Evolutionary conservation across 1,140 invertebrate genomes (phyloP).

Genomic region (Oreohelix idahoensis): DNA sequence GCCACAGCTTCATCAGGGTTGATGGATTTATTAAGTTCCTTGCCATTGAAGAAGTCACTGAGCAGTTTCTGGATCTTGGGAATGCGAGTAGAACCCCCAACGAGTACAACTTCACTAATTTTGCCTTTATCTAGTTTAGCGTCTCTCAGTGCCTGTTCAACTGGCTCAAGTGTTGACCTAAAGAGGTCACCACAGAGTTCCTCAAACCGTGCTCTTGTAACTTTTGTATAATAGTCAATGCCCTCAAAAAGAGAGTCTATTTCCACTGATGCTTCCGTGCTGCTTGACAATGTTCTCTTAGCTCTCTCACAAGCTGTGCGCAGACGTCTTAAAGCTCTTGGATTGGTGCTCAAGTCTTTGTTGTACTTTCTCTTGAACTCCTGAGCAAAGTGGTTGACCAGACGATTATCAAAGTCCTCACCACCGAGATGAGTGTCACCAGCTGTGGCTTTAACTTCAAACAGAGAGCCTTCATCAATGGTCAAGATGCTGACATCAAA

Average conservation of each 20-base stretch:
- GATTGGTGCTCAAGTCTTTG: constrained; percentile 92
- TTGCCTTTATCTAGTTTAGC: constrained; percentile 94
- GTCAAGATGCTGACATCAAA: constrained; percentile 64
- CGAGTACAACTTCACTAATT: constrained; percentile 96
- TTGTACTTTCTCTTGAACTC: constrained; percentile 98
- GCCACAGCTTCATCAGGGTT: too few relatives aligned
- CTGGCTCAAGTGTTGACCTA: constrained; percentile 90
- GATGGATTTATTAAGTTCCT: too few relatives aligned
- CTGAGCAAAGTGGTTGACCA: constrained; percentile 93
- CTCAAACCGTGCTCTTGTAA: constrained; percentile 85
- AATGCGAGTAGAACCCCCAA: constrained; percentile 77
- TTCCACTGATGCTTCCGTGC: constrained; percentile 84
- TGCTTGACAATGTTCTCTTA: constrained; percentile 94
- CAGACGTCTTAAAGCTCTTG: constrained; percentile 90
- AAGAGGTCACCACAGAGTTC: constrained; percentile 90
- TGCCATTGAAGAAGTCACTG: constrained; percentile 93
- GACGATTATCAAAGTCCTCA: constrained; percentile 74
- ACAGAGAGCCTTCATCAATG: constrained; percentile 78
- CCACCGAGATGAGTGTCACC: constrained; percentile 63
- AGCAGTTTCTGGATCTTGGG: constrained; percentile 96
- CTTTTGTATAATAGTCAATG: constrained; percentile 95
- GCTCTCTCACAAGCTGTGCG: constrained; percentile 95
- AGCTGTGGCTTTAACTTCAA: constrained; percentile 85
- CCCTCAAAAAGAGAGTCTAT: constrained; percentile 77
- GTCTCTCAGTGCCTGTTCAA: constrained; percentile 93